Evolutionary conservation across 2,113 vertebrate species (phyloP), one percentile per base, ranked within the genome.

Genomic region (Sterna hirundo): DNA sequence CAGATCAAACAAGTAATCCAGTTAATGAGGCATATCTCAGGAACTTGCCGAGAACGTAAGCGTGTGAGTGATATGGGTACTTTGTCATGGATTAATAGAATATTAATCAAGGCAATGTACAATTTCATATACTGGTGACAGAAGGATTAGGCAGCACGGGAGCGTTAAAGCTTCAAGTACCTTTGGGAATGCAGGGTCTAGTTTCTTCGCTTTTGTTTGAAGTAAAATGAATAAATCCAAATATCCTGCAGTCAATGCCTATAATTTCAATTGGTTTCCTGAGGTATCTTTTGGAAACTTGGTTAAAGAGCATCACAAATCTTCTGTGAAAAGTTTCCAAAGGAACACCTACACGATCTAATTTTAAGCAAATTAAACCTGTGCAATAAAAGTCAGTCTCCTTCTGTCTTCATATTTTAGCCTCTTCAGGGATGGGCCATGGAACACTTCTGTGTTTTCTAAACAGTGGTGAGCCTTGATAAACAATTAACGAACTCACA

Each of bases 61-160:
- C 11, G 1, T 36, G 26, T 49, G 32, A 79, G 49, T 47, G 64
- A 57, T 69, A 46, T 20, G 64, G 22, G 14, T 81, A 65, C 26
- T 66, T 91, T 70, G 32, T 83, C 74, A 36, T 27, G 72, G 80
- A 87, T 96, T 94, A 78, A 84, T 55, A 86, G 51, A 95, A 78
- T 51, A 82, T 78, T 91, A 83, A 96, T 80, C 68, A 84, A 88
- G 42, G 38, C 40, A 72, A 74, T n/a, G 36, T 25, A 51, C 12
- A 47, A 86, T 93, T 90, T 90, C 49, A 30, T 38, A 58, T 55
- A 58, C 27, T 1, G 2, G 34, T 90, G 69, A 88, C 58, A 74
- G 87, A 74, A 61, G 79, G 47, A 96, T 90, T 54, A 88, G 79
- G 34, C 40, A 36, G 34, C 32, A 54, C 51, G n/a, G 23, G 72